A percentile compares a stretch with the other conserved stretches of the same genome.
Evolutionary conservation across 2,888 invertebrate species (phyloP).

Genomic region (Dolichomitus sp.): DNA sequence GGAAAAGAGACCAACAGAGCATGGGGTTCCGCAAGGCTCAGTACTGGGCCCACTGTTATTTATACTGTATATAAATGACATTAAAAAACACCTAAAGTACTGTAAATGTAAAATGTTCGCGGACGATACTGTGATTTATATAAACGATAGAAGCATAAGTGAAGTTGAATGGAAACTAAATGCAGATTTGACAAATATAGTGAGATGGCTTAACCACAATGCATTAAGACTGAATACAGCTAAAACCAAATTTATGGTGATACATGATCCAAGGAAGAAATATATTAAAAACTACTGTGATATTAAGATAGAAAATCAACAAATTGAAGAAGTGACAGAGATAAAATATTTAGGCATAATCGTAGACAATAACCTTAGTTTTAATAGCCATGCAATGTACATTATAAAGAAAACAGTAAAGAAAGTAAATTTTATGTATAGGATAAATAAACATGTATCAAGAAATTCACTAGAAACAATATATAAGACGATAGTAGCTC

Average conservation of each 20-base stretch:
- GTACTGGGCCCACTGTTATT: slow-evolving; percentile 1
- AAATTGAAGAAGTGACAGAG: background rate
- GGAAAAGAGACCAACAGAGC: background rate
- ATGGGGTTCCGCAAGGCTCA: background rate
- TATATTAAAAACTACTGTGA: background rate
- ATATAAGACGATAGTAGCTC: background rate
- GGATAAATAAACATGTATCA: background rate
- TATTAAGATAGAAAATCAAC: background rate
- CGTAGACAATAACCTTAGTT: background rate
- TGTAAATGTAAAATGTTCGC: slow-evolving; percentile 2
- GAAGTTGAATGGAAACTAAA: background rate
- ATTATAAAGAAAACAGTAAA: background rate
- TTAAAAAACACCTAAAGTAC: background rate
- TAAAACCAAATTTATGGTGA: background rate
- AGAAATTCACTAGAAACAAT: background rate
- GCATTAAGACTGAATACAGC: background rate
- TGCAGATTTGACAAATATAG: background rate
- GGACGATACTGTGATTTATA: background rate
- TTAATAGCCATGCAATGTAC: background rate
- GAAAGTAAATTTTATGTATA: background rate
- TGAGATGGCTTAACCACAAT: background rate
- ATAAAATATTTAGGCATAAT: background rate
- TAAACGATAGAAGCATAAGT: background rate
- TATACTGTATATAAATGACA: slow-evolving; percentile 3
- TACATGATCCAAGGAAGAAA: background rate